Base-by-base conservation (phyloP, 2,888 invertebrate genomes). In the Drosophila dives region DNA sequence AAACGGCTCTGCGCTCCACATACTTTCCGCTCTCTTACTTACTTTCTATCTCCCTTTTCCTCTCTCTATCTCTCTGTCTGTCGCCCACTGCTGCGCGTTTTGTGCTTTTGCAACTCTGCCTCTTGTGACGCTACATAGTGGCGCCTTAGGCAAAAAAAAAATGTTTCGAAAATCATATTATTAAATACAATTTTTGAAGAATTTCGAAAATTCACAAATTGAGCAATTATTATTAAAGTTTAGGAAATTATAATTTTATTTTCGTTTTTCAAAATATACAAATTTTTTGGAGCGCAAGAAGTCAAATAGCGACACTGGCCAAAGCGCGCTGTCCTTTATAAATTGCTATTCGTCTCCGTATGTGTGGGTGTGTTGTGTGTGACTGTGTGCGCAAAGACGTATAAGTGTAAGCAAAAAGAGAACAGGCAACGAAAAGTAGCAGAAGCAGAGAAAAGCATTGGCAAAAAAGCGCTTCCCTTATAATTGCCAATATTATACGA, bases 1-100 rank as follows among this genome's bases (percentile, higher is more conserved):
- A 85, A 89, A 89, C 85, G 85, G 73, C 84, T 89, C 71, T 81
- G 77, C 77, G 70, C 89, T 84, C 80, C 85, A 72, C 76, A 70
- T 77, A 45, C 34, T 54, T n/a, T 40, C 36, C 64, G 40, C 74
- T 20, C 48, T 53, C 70, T 50, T 48, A 56, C 42, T 12, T 45
- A 23, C 55, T 38, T 36, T 54, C 49, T 23, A 8, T 23, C 65
- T 66, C 32, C 12, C 29, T 48, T 64, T 29, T 29, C 34, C 77
- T 45, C 32, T 55, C 61, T 23, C 49, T n/a, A 55, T 50, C 48
- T 50, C 49, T 11, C 56, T 10, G 50, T 50, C 54, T 56, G 59
- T 55, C 71, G 55, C 55, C 66, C 75, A 55, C 65, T 77, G 53
- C 36, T 55, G 64, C 53, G 62, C 64, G 40, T 61, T 55, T 32